phyloP scores from a whole-genome alignment of 2,797 vertebrate species.

The Pseudocheirus occidentalis region DNA sequence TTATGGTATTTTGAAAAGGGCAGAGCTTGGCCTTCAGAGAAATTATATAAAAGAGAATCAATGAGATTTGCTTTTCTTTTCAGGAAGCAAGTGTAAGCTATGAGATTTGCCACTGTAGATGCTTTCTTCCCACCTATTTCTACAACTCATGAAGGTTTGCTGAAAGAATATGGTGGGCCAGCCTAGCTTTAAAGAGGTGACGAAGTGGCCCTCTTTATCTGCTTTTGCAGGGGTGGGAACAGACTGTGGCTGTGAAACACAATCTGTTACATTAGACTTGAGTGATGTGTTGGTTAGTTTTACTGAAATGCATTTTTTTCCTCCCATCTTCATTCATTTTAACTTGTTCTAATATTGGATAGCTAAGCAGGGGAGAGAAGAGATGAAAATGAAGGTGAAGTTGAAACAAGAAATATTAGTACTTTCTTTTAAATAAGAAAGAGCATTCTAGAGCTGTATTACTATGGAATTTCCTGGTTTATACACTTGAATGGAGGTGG shows the following conservation, averaged over 20 bases:
- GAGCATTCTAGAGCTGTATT: neutral
- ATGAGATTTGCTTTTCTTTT: constrained; percentile 31
- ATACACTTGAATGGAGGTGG: neutral
- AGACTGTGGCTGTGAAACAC: neutral
- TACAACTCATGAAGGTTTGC: neutral
- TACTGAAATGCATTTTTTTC: neutral
- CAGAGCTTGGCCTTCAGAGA: constrained; percentile 58
- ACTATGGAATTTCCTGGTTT: neutral
- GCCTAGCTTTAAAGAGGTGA: neutral
- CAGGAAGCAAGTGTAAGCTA: constrained; percentile 4
- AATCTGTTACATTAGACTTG: neutral
- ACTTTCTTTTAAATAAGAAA: neutral
- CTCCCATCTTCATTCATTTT: neutral
- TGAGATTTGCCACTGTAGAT: constrained; percentile 28
- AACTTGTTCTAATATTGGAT: neutral
- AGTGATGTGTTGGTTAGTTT: neutral
- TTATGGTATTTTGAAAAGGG: constrained; percentile 76
- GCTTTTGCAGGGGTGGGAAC: neutral
- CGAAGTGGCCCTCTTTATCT: no score
- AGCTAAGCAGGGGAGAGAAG: neutral
- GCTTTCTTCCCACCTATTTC: neutral
- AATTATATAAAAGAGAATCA: constrained; percentile 46
- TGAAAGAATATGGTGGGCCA: neutral
- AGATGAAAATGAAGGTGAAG: neutral
- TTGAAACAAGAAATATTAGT: neutral